Conservation (phyloP, 1,140 invertebrate species). For the Telenomus remus region DNA sequence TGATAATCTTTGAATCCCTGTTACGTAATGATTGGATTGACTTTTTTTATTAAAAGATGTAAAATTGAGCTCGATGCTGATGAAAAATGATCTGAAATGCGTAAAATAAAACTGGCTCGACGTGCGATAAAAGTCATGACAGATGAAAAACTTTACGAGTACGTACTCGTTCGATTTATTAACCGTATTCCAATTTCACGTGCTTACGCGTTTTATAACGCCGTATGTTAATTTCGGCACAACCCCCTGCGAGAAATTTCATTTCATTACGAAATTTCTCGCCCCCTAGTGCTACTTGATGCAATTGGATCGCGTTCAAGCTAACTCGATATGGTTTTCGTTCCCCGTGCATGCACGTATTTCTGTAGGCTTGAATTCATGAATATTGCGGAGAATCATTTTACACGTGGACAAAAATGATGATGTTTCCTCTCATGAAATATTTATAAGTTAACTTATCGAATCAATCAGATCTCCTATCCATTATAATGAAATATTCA, state of each 20-base stretch:
- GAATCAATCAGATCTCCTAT: too few species aligned
- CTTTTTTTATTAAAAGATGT: slow-evolving; percentile 3
- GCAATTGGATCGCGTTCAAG: slow-evolving; percentile 9
- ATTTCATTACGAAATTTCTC: slow-evolving; percentile 47
- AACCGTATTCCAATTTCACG: slow-evolving; percentile 32
- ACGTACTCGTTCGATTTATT: slow-evolving; percentile 24
- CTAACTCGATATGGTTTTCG: slow-evolving; percentile 33
- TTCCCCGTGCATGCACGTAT: not conserved
- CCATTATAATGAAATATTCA: too few species aligned
- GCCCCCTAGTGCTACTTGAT: not conserved
- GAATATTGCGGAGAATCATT: not conserved
- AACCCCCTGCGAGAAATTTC: slow-evolving; percentile 41
- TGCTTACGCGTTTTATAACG: slow-evolving; percentile 25
- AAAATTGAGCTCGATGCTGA: not conserved
- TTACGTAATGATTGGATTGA: slow-evolving; percentile 3
- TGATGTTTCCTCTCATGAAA: not conserved
- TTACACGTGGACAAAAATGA: not conserved
- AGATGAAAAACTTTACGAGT: slow-evolving; percentile 29
- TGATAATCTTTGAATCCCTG: slow-evolving; percentile 5
- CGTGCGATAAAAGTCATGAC: slow-evolving; percentile 15
- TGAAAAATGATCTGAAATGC: slow-evolving; percentile 15
- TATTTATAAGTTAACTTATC: too few species aligned
- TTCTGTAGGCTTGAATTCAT: too few species aligned
- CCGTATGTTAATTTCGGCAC: slow-evolving; percentile 43
- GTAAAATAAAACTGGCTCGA: slow-evolving; percentile 28